Percentiles rank a stretch among this genome's conserved stretches.
phyloP scores from a whole-genome alignment of 2,113 vertebrate genomes.

The Numenius arquata region DNA sequence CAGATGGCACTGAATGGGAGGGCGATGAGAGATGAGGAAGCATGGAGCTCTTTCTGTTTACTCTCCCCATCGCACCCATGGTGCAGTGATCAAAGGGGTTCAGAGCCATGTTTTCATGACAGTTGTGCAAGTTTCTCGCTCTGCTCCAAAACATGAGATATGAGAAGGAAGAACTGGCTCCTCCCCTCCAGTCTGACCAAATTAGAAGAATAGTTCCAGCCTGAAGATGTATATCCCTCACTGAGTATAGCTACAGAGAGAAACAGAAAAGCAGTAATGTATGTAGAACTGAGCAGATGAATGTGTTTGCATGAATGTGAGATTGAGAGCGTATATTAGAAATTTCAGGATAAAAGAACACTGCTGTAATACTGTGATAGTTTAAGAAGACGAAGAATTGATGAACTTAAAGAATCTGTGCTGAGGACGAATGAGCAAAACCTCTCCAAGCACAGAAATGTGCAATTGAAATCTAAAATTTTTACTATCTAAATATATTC shows the following conservation, averaged over 20 bases:
- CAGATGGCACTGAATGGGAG: background rate
- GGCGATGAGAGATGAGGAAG: background rate
- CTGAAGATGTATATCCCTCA: background rate
- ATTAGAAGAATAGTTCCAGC: background rate
- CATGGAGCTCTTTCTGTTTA: background rate
- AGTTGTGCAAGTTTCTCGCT: background rate
- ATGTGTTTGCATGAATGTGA: background rate
- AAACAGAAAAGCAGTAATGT: background rate
- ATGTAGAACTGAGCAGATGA: background rate
- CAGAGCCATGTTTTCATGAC: background rate
- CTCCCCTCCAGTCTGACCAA: background rate
- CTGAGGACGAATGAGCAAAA: background rate
- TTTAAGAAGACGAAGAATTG: background rate
- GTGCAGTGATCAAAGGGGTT: background rate
- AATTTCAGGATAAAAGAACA: background rate
- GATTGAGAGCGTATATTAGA: accelerated
- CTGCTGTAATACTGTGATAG: background rate
- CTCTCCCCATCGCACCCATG: background rate
- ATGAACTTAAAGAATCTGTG: background rate
- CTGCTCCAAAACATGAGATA: background rate
- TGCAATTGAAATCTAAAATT: background rate
- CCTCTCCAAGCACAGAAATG: background rate
- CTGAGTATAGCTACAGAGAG: background rate
- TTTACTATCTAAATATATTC: background rate
- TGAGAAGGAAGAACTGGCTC: background rate